Evolutionary conservation across 1,140 invertebrate genomes (phyloP).

Genomic region (Danaus melanippus): DNA sequence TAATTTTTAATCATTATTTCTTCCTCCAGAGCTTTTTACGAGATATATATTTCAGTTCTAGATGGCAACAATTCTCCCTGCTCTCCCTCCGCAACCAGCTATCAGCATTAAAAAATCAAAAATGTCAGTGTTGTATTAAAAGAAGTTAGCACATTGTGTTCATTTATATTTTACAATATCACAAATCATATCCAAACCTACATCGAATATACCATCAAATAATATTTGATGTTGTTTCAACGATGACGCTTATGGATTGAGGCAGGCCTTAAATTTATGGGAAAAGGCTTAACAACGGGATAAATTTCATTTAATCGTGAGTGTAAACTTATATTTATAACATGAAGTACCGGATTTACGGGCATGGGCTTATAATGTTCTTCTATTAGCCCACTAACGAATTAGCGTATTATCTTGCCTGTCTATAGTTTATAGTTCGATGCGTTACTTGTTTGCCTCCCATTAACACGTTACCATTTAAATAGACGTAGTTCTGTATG

Average conservation of each 20-base stretch:
- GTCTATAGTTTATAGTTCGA: slow-evolving; percentile 20
- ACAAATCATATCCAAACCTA: slow-evolving; percentile 3
- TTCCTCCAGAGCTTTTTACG: too few relatives aligned
- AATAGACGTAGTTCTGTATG: too few relatives aligned
- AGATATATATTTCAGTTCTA: too few relatives aligned
- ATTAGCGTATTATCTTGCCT: slow-evolving; percentile 65
- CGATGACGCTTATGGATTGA: slow-evolving; percentile 42
- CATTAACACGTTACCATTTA: too few relatives aligned
- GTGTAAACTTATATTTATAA: slow-evolving; percentile 20
- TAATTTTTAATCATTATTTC: too few relatives aligned
- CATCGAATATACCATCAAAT: slow-evolving; percentile 18
- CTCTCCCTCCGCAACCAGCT: too few relatives aligned
- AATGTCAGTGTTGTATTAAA: slow-evolving; percentile 51
- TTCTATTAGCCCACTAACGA: slow-evolving; percentile 48
- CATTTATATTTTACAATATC: slow-evolving; percentile 19
- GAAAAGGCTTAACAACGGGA: slow-evolving; percentile 41
- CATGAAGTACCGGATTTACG: too few relatives aligned
- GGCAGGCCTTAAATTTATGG: slow-evolving; percentile 44
- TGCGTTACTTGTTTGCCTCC: background rate
- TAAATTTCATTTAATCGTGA: slow-evolving; percentile 50
- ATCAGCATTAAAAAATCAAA: slow-evolving; percentile 17
- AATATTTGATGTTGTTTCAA: slow-evolving; percentile 18
- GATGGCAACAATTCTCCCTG: too few relatives aligned
- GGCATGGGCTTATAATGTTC: slow-evolving; percentile 16
- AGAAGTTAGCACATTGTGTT: slow-evolving; percentile 52